phyloP scores from a whole-genome alignment of 1,140 invertebrate species.

The Polyergus mexicanus region DNA sequence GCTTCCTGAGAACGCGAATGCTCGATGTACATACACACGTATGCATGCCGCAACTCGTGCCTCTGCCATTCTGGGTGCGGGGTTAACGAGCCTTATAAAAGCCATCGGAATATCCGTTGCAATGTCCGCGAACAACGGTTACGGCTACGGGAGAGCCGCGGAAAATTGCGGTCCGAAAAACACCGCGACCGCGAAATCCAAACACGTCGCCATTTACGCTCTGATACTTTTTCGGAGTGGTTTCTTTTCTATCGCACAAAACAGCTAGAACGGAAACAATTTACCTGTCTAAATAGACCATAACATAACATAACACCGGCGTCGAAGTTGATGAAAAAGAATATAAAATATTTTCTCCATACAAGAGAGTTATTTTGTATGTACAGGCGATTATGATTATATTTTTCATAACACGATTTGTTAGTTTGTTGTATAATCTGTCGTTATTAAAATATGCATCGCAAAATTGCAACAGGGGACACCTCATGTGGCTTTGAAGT shows the following conservation, averaged over 20 bases:
- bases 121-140: constrained; percentile 39
- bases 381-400: too few relatives aligned
- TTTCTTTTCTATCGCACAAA: constrained; percentile 42
- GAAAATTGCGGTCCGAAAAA: constrained; percentile 54
- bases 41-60: constrained; percentile 1
- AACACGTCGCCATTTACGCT: constrained; percentile 36
- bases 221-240: constrained; percentile 56
- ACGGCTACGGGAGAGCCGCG: constrained; percentile 12
- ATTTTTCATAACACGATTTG: constrained; percentile 5
- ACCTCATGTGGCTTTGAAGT: not conserved
- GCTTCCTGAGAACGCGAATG: constrained; percentile 58
- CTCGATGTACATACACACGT: constrained; percentile 27
- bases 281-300: constrained; percentile 56
- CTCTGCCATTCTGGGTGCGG: constrained; percentile 55
- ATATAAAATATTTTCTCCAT: not conserved
- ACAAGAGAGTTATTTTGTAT: not conserved
- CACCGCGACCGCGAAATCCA: constrained; percentile 44
- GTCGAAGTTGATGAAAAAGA: constrained; percentile 12
- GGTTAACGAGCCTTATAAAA: constrained; percentile 69
- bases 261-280: constrained; percentile 56
- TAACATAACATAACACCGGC: constrained; percentile 16
- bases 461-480: not conserved
- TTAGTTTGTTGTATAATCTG: not conserved
- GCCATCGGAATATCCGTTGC: constrained; percentile 45
- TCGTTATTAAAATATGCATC: not conserved